Conservation (phyloP, 2,797 vertebrate genomes). For the Fistularia commersonii region DNA sequence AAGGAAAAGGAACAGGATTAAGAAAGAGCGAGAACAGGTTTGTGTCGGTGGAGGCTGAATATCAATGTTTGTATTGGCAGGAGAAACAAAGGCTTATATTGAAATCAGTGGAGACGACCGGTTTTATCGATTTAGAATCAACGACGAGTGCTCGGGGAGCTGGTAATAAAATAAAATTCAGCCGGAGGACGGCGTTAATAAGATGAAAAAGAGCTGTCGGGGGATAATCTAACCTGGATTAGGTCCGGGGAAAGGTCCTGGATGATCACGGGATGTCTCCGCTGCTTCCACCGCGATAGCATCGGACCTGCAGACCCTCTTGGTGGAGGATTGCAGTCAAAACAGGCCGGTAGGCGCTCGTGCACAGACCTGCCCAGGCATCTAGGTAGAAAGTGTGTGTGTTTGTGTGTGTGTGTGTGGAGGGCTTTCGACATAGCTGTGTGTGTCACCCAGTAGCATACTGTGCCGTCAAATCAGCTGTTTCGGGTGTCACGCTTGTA, state of each 20-base stretch:
- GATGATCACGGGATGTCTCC: conserved; percentile 3
- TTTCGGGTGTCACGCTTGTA: too few species aligned
- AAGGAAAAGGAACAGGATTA: conserved; percentile 22
- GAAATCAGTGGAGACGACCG: conserved; percentile 22
- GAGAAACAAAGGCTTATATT: conserved; percentile 15
- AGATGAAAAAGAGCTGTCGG: not conserved
- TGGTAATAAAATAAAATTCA: not conserved
- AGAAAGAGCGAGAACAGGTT: conserved; percentile 37
- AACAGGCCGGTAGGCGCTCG: conserved; percentile 19
- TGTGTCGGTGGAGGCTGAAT: conserved; percentile 9
- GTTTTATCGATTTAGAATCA: conserved; percentile 21
- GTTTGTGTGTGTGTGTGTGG: conserved; percentile 1
- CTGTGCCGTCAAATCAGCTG: conserved; percentile 1
- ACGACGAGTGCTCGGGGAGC: not conserved
- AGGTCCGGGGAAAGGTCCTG: not conserved
- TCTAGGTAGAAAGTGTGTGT: conserved; percentile 18
- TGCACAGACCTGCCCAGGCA: conserved; percentile 54
- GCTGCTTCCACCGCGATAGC: conserved; percentile 34
- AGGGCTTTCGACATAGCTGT: not conserved
- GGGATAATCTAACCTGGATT: not conserved
- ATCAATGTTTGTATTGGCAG: conserved; percentile 51
- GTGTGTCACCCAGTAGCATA: not conserved
- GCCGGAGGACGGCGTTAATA: not conserved
- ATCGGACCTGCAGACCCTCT: conserved; percentile 52
- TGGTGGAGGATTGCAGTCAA: conserved; percentile 49